Evolutionary conservation across 2,888 invertebrate species (phyloP).

Genomic region (Ametastegia equiseti): DNA sequence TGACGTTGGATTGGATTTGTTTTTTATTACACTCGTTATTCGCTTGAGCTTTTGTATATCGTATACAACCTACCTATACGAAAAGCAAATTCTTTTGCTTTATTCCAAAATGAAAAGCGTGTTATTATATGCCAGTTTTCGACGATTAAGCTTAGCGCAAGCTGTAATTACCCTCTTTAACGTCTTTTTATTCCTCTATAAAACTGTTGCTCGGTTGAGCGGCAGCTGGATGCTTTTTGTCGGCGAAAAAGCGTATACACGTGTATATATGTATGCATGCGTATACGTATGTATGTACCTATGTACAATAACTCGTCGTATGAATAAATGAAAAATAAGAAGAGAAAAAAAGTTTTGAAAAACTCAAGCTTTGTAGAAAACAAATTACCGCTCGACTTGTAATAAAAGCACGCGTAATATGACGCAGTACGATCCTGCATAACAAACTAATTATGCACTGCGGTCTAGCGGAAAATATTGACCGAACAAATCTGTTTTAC

Average conservation of each 20-base stretch:
- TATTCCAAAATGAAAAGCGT: slow-evolving; percentile 9
- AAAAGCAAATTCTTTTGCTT: not conserved
- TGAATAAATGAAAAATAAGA: not conserved
- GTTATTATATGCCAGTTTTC: slow-evolving; percentile 13
- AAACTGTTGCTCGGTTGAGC: slow-evolving; percentile 13
- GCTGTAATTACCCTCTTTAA: slow-evolving; percentile 36
- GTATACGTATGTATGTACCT: not conserved
- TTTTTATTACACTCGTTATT: not conserved
- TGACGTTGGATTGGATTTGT: not conserved
- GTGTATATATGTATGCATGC: not conserved
- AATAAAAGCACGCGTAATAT: not conserved
- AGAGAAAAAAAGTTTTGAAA: not conserved
- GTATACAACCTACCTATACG: too few species aligned
- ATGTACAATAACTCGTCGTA: not conserved
- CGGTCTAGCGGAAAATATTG: too few species aligned
- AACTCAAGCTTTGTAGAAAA: not conserved
- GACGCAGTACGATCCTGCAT: too few species aligned
- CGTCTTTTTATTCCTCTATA: slow-evolving; percentile 29
- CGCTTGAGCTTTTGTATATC: not conserved
- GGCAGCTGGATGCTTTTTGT: not conserved
- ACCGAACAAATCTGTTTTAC: not conserved
- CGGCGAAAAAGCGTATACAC: not conserved
- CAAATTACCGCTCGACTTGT: not conserved
- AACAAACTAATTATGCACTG: not conserved
- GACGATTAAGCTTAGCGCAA: not conserved